phyloP scores from a whole-genome alignment of 1,140 invertebrate genomes.

The Thrips palmi region DNA sequence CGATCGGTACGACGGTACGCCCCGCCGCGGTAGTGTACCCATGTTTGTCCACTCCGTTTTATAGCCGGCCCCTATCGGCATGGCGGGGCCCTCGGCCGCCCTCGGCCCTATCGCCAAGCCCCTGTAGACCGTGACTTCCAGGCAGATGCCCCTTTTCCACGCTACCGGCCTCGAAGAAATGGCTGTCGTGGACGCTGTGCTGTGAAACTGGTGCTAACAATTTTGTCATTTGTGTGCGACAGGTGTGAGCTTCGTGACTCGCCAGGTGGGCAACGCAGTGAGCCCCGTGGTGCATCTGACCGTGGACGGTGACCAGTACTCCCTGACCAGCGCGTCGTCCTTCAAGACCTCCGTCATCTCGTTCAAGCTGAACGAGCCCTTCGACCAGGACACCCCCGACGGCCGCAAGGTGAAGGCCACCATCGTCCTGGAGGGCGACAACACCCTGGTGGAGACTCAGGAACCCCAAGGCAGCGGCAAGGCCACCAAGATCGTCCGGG shows the following conservation, averaged over 20 bases:
- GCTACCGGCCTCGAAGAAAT: too few relatives aligned
- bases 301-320: constrained; percentile 42
- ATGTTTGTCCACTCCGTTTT: too few relatives aligned
- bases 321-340: constrained; percentile 56
- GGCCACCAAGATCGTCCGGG: constrained; percentile 17
- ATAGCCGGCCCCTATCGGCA: too few relatives aligned
- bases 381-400: constrained; percentile 72
- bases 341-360: constrained; percentile 63
- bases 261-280: constrained; percentile 53
- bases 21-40: too few relatives aligned
- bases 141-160: too few relatives aligned
- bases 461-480: constrained; percentile 26
- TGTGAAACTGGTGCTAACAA: too few relatives aligned
- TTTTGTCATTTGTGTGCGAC: constrained; percentile 18
- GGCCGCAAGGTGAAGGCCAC: constrained; percentile 60
- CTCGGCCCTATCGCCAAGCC: too few relatives aligned
- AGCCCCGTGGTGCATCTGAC: constrained; percentile 55
- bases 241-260: constrained; percentile 59
- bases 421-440: constrained; percentile 41
- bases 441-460: constrained; percentile 50
- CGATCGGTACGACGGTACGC: too few relatives aligned
- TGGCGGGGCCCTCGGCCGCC: too few relatives aligned
- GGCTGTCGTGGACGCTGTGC: too few relatives aligned
- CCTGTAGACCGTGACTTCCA: too few relatives aligned
- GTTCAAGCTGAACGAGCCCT: constrained; percentile 66